Conservation (phyloP, 2,888 invertebrate genomes). For the Plebejus melissa region DNA sequence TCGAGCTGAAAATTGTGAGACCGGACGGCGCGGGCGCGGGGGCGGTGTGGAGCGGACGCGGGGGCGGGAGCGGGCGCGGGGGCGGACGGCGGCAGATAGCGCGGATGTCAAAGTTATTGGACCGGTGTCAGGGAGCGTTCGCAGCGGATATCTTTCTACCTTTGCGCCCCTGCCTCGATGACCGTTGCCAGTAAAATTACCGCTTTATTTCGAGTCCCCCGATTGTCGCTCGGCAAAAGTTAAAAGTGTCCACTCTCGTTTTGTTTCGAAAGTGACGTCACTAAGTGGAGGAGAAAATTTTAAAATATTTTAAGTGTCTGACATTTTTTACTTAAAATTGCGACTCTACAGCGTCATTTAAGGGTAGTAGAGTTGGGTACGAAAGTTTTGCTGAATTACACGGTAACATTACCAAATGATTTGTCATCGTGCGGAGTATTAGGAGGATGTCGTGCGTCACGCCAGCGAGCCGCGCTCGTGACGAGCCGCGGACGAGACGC, state of each 20-base stretch:
- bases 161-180: constrained; percentile 47
- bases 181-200: constrained; percentile 43
- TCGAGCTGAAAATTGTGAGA: constrained; percentile 69
- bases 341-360: neutral
- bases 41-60: constrained; percentile 39
- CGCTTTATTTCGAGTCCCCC: constrained; percentile 35
- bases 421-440: constrained; percentile 2
- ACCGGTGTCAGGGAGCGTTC: constrained; percentile 68
- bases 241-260: constrained; percentile 24
- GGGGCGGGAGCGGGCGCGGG: constrained; percentile 42
- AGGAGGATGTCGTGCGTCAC: constrained; percentile 24
- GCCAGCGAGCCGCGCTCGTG: neutral
- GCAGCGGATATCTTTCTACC: constrained; percentile 60
- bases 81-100: constrained; percentile 35
- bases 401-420: constrained; percentile 6
- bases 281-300: constrained; percentile 25
- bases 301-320: constrained; percentile 20
- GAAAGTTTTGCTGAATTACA: neutral
- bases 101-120: constrained; percentile 69
- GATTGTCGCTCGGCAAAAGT: constrained; percentile 33
- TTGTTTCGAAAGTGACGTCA: constrained; percentile 23
- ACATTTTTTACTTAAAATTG: constrained; percentile 15
- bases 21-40: constrained; percentile 34
- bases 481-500: constrained; percentile 52
- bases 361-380: neutral